Evolutionary conservation across 2,888 invertebrate genomes (phyloP).

Genomic region (Nemurella pictetii): DNA sequence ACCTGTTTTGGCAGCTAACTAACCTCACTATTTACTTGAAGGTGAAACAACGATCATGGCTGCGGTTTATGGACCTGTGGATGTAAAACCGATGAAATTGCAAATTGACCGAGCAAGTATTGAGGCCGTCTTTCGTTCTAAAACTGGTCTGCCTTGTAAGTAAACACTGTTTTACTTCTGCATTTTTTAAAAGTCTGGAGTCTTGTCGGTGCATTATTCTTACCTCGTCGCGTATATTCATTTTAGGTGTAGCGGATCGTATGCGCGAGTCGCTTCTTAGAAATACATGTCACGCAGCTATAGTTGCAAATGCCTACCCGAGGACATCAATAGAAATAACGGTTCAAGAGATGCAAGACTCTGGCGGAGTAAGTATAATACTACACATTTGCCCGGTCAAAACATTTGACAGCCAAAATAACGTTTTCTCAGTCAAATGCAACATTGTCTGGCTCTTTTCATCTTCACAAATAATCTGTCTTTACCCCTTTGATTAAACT

Average conservation of each 20-base stretch:
- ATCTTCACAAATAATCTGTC: too few relatives aligned
- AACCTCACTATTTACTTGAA: slow-evolving; percentile 49
- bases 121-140: slow-evolving; percentile 76
- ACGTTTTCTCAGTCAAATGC: too few relatives aligned
- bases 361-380: slow-evolving; percentile 69
- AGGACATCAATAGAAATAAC: slow-evolving; percentile 76
- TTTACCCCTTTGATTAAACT: too few relatives aligned
- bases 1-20: not conserved
- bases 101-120: slow-evolving; percentile 77
- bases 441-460: too few relatives aligned
- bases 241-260: slow-evolving; percentile 65
- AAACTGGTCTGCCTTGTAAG: slow-evolving; percentile 71
- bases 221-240: too few relatives aligned
- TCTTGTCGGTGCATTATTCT: too few relatives aligned
- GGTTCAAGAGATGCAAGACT: slow-evolving; percentile 85
- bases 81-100: slow-evolving; percentile 74
- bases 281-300: slow-evolving; percentile 74
- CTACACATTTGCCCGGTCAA: too few relatives aligned
- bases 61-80: slow-evolving; percentile 81
- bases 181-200: too few relatives aligned
- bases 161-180: too few relatives aligned
- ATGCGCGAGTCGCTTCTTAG: slow-evolving; percentile 73
- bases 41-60: slow-evolving; percentile 77
- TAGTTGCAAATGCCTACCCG: slow-evolving; percentile 75
- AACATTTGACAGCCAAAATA: too few relatives aligned